Conservation (phyloP, 2,113 vertebrate species). For the Hyla sarda region DNA sequence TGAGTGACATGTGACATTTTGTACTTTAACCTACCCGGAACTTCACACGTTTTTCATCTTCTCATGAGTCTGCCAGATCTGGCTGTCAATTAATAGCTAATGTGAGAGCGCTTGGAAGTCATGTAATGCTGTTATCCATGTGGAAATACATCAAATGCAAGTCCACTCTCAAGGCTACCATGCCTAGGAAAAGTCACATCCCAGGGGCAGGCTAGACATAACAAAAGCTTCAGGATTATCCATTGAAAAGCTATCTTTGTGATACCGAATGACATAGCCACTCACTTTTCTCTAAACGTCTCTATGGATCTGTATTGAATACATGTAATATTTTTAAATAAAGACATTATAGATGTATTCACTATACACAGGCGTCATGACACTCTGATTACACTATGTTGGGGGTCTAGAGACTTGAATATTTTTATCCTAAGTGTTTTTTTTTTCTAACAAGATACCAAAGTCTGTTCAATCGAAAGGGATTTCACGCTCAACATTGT, state of each 20-base stretch:
- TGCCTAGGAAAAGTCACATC: conserved; percentile 71
- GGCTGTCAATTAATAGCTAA: conserved; percentile 82
- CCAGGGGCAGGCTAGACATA: conserved; percentile 63
- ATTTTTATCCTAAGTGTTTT: background rate
- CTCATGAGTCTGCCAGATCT: conserved; percentile 72
- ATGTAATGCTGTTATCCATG: conserved; percentile 69
- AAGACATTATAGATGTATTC: conserved; percentile 1
- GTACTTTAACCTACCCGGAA: conserved; percentile 73
- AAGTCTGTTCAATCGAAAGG: too few relatives aligned
- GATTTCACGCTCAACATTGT: too few relatives aligned
- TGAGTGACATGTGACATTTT: conserved; percentile 79
- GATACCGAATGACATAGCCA: conserved; percentile 76
- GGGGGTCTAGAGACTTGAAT: background rate
- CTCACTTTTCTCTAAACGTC: conserved; percentile 1
- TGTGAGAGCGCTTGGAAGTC: conserved; percentile 72
- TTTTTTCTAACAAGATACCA: too few relatives aligned
- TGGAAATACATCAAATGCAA: conserved; percentile 71
- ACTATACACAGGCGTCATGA: background rate
- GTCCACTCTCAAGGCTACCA: conserved; percentile 68
- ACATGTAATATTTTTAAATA: conserved; percentile 10
- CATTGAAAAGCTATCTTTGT: conserved; percentile 71
- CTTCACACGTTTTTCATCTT: conserved; percentile 71
- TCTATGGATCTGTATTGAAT: background rate
- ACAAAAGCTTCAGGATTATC: conserved; percentile 78
- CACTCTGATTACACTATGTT: background rate